phyloP scores from a whole-genome alignment of 2,113 vertebrate genomes.

The Silurus meridionalis region DNA sequence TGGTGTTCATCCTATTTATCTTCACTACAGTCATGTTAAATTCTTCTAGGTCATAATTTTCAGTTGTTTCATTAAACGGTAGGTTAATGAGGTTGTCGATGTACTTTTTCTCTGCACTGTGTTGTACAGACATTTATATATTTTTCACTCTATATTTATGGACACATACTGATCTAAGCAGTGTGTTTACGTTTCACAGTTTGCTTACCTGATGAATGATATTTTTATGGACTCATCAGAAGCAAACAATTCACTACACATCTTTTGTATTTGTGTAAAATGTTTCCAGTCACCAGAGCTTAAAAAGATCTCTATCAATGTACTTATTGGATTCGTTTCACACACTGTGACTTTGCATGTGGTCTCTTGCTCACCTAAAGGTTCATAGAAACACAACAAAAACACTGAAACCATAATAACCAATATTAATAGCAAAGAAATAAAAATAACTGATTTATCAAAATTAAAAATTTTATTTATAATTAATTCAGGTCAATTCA shows the following conservation, averaged over 20 bases:
- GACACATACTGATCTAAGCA: neutral
- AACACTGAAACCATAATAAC: too few species aligned
- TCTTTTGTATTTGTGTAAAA: neutral
- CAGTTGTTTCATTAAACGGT: rapidly evolving
- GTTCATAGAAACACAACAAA: neutral
- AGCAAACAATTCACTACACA: neutral
- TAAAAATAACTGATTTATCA: too few species aligned
- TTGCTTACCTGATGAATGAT: conserved; percentile 27
- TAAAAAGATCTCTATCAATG: neutral
- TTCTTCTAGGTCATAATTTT: neutral
- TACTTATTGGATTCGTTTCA: rapidly evolving
- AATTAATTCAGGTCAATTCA: neutral
- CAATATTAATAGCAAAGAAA: too few species aligned
- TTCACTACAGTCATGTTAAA: conserved; percentile 49
- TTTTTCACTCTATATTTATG: neutral
- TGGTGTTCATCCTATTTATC: neutral
- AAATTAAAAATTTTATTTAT: too few species aligned
- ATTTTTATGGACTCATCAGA: neutral
- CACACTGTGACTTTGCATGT: conserved; percentile 34
- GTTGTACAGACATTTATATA: neutral
- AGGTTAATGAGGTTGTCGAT: conserved; percentile 47
- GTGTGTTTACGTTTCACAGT: neutral
- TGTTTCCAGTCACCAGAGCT: too few species aligned
- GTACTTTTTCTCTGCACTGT: conserved; percentile 49
- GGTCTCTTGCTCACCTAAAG: neutral